phyloP scores from a whole-genome alignment of 2,797 vertebrate genomes.

The Sardinella longiceps region DNA sequence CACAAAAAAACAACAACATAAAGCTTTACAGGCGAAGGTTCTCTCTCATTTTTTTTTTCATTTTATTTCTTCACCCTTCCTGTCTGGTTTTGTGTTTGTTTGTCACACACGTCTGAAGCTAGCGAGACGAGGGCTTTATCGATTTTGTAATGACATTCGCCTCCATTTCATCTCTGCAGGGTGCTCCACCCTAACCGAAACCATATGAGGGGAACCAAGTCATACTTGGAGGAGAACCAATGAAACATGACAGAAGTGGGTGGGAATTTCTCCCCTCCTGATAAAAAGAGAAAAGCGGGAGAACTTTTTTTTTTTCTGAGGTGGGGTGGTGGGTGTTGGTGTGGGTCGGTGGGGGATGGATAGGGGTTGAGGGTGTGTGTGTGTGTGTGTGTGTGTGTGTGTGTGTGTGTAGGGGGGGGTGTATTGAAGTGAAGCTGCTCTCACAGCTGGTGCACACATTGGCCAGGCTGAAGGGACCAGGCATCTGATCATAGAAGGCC shows the following conservation, averaged over 20 bases:
- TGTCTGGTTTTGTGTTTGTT: constrained; percentile 48
- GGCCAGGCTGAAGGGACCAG: constrained; percentile 54
- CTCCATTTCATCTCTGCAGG: constrained; percentile 80
- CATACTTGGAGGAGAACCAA: constrained; percentile 91
- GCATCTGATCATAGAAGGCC: not conserved
- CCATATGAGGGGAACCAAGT: constrained; percentile 88
- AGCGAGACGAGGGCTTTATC: constrained; percentile 73
- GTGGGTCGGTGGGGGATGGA: not conserved
- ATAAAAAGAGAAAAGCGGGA: constrained; percentile 85
- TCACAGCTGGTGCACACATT: constrained; percentile 83
- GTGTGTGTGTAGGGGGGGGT: not conserved
- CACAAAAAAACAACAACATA: not conserved
- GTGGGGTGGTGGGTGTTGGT: not conserved
- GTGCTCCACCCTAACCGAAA: constrained; percentile 86
- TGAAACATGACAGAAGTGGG: constrained; percentile 86
- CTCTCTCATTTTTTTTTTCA: not conserved
- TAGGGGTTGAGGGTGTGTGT: too few species aligned
- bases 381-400: not conserved
- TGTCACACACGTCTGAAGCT: constrained; percentile 60
- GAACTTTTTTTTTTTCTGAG: constrained; percentile 84
- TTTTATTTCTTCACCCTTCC: not conserved
- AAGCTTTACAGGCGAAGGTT: constrained; percentile 51
- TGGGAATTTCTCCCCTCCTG: constrained; percentile 85
- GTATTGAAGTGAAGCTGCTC: constrained; percentile 78
- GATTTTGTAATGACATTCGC: constrained; percentile 79